A percentile compares a stretch with the other conserved stretches of the same genome.
Conservation (phyloP, 2,888 invertebrate genomes). For the Drosophila nigricruria region DNA sequence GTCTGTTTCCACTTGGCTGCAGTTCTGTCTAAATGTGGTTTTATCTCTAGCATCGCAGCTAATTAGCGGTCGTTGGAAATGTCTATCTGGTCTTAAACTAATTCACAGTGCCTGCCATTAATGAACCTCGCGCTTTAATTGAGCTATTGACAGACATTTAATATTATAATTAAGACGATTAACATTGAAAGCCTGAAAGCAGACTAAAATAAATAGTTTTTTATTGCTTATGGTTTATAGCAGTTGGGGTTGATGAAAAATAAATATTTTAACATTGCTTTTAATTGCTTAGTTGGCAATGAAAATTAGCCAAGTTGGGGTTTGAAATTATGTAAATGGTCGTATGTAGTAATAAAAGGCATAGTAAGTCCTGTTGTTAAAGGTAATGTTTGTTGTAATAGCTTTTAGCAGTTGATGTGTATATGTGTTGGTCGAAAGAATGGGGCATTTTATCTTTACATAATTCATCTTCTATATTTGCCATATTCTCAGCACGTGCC, state of each 20-base stretch:
- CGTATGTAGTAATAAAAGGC: too few relatives aligned
- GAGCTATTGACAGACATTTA: conserved; percentile 13
- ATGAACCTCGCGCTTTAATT: conserved; percentile 12
- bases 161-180: conserved; percentile 2
- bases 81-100: conserved; percentile 8
- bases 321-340: background rate
- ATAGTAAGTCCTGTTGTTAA: too few relatives aligned
- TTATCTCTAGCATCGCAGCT: conserved; percentile 31
- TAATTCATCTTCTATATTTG: too few relatives aligned
- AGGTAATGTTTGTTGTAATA: too few relatives aligned
- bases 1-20: conserved; percentile 11
- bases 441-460: too few relatives aligned
- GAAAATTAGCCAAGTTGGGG: background rate
- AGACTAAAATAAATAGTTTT: background rate
- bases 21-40: background rate
- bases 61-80: conserved; percentile 24
- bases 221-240: background rate
- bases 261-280: too few relatives aligned
- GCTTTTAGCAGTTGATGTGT: too few relatives aligned
- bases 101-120: conserved; percentile 14
- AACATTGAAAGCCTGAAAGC: background rate
- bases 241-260: background rate
- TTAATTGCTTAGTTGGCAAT: background rate
- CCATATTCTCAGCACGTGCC: too few relatives aligned
- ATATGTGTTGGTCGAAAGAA: too few relatives aligned